Evolutionary conservation across 2,113 vertebrate genomes (phyloP).

Genomic region (Oceanodroma tethys): DNA sequence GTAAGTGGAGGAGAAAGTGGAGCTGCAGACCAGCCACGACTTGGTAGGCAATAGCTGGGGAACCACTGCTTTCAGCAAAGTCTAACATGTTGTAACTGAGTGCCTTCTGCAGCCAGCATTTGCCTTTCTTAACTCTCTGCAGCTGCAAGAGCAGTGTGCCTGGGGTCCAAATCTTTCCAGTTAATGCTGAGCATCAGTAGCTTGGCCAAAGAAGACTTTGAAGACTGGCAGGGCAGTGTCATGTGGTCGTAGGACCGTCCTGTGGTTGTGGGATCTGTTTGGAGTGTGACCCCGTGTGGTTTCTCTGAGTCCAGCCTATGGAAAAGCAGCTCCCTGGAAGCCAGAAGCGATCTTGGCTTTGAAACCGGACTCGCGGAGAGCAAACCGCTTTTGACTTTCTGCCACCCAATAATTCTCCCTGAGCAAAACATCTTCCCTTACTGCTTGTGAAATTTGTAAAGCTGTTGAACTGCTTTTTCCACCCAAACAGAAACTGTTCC

Average conservation of each 20-base stretch:
- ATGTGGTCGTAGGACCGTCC: rapidly evolving
- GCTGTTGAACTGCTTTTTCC: not conserved
- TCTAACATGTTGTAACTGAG: not conserved
- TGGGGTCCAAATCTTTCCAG: not conserved
- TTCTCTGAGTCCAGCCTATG: not conserved
- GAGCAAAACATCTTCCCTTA: not conserved
- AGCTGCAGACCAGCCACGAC: not conserved
- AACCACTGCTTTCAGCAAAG: not conserved
- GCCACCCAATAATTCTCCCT: not conserved
- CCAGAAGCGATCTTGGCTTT: not conserved
- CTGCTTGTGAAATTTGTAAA: not conserved
- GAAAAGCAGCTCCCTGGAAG: not conserved
- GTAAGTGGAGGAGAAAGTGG: not conserved
- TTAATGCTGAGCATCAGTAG: not conserved
- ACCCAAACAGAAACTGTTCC: not conserved
- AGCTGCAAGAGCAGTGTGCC: rapidly evolving
- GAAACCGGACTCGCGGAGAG: not conserved
- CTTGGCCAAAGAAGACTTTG: not conserved
- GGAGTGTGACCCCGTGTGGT: not conserved
- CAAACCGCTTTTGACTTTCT: not conserved
- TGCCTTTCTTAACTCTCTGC: not conserved
- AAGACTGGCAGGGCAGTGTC: not conserved
- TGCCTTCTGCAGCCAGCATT: not conserved
- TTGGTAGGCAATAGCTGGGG: not conserved
- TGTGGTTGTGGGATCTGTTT: not conserved